Evolutionary conservation across 2,113 vertebrate genomes (phyloP).

Genomic region (Trematomus loennbergii): DNA sequence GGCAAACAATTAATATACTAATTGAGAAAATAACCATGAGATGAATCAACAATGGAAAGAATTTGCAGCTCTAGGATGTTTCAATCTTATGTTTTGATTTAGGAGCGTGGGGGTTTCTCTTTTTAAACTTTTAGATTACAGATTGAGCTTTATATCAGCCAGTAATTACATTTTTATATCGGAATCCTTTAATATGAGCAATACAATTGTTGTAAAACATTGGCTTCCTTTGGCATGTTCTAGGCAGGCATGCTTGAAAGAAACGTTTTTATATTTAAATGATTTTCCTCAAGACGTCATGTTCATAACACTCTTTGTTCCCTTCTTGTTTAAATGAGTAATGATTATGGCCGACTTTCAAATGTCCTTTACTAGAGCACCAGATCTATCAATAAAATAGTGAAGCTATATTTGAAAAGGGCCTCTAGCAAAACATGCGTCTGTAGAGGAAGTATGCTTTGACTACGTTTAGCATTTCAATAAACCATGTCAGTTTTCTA

Average conservation of each 20-base stretch:
- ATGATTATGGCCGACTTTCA: constrained; percentile 11
- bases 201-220: background rate
- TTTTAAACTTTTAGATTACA: no score
- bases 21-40: constrained; percentile 7
- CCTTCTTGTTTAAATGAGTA: constrained; percentile 34
- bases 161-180: no score
- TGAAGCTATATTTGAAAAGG: constrained; percentile 38
- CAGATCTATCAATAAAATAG: constrained; percentile 26
- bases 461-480: constrained; percentile 51
- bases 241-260: constrained; percentile 1
- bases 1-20: no score
- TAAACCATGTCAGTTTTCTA: constrained; percentile 56
- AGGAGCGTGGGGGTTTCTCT: no score
- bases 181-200: no score
- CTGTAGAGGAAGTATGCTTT: constrained; percentile 25
- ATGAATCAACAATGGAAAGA: no score
- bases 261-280: background rate
- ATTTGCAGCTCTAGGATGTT: no score
- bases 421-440: constrained; percentile 46
- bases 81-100: no score
- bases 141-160: no score
- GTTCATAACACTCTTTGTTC: background rate
- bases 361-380: constrained; percentile 26
- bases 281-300: background rate
- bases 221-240: background rate